These are phyloP conservation scores for Eudemis profundana DNA, from an alignment of 2,888 invertebrate species.

Conservation along the genomic window DNA sequence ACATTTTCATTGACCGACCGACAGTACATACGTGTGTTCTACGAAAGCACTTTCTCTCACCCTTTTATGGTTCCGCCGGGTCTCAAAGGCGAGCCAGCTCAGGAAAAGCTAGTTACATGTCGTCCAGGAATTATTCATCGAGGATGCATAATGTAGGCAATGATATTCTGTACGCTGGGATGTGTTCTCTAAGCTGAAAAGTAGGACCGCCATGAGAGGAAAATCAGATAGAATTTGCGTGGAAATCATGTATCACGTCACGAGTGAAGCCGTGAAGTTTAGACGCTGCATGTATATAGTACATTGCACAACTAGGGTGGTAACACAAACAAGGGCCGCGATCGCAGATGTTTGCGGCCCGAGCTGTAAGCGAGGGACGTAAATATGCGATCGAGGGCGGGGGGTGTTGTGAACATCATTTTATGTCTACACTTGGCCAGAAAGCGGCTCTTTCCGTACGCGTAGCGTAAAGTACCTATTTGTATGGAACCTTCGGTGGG, in stretches of 20 bases:
- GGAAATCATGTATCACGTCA: constrained; percentile 20
- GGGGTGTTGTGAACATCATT: too few species aligned
- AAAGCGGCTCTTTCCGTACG: too few species aligned
- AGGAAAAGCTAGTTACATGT: constrained; percentile 5
- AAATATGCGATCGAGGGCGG: too few species aligned
- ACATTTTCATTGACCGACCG: constrained; percentile 4
- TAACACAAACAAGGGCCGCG: too few species aligned
- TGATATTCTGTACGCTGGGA: constrained; percentile 8
- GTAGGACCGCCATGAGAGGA: neutral
- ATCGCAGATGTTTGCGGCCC: too few species aligned
- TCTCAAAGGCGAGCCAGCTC: constrained; percentile 7
- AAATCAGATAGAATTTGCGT: neutral
- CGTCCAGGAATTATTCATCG: constrained; percentile 17
- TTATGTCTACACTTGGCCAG: too few species aligned
- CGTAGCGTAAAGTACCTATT: too few species aligned
- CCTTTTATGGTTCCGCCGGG: constrained; percentile 26
- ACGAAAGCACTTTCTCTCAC: constrained; percentile 19
- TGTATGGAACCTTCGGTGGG: too few species aligned
- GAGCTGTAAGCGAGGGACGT: too few species aligned
- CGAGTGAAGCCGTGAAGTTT: too few species aligned
- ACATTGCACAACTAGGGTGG: too few species aligned
- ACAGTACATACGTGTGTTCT: neutral
- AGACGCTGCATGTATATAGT: too few species aligned
- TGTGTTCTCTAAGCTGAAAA: neutral
- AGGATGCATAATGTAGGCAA: constrained; percentile 18